phyloP scores from a whole-genome alignment of 2,797 vertebrate species.

The Philypnodon macrostomus region DNA sequence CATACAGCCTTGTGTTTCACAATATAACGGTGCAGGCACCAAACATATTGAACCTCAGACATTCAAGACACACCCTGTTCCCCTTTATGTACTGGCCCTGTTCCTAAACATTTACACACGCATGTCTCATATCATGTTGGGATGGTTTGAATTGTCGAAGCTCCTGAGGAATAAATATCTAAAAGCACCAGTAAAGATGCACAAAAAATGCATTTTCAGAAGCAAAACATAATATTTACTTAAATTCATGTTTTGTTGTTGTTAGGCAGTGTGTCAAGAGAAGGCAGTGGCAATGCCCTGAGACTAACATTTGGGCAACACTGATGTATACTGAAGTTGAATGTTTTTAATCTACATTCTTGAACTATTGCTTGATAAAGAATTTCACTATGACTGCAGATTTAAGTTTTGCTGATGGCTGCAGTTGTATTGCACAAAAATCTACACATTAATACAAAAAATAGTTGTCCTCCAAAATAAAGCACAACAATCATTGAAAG shows the following conservation, averaged over 20 bases:
- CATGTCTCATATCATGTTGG: slow-evolving; percentile 5
- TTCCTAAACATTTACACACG: neutral
- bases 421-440: slow-evolving; percentile 42
- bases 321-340: slow-evolving; percentile 16
- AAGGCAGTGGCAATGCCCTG: slow-evolving; percentile 58
- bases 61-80: slow-evolving; percentile 36
- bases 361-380: slow-evolving; percentile 15
- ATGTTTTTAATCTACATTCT: slow-evolving; percentile 18
- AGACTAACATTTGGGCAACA: slow-evolving; percentile 42
- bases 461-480: slow-evolving; percentile 25
- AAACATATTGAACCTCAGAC: slow-evolving; percentile 47
- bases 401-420: slow-evolving; percentile 30
- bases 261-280: slow-evolving; percentile 49
- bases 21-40: slow-evolving; percentile 45
- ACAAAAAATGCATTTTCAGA: slow-evolving; percentile 19
- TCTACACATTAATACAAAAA: slow-evolving; percentile 19
- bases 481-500: slow-evolving; percentile 22
- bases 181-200: slow-evolving; percentile 43
- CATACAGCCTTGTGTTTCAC: slow-evolving; percentile 48
- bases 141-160: slow-evolving; percentile 8
- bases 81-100: slow-evolving; percentile 41
- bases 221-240: slow-evolving; percentile 11
- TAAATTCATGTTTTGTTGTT: slow-evolving; percentile 24
- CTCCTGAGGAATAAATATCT: slow-evolving; percentile 44
- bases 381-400: slow-evolving; percentile 15